Base-by-base conservation (phyloP, 2,113 vertebrate genomes). In the Charina bottae region DNA sequence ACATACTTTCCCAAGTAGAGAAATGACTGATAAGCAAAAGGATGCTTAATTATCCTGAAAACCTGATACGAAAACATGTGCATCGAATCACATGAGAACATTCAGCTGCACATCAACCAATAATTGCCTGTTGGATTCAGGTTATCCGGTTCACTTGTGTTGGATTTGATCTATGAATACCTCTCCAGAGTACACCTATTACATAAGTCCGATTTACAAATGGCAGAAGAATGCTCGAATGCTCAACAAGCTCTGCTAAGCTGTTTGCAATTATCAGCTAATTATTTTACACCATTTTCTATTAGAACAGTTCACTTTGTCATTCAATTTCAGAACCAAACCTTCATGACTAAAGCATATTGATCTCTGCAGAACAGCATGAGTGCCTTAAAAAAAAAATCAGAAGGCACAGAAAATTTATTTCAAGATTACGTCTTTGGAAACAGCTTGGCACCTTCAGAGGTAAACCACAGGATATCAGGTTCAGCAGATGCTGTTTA, bases 401-500 rank as follows among this genome's bases (percentile, higher is more conserved):
- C 42, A 83, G 49, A 89, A 91, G 33, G 85, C 17, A 10, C 11
- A 23, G 0, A 60, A 4, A 13, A 90, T 85, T 94, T 93, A 55
- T 88, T 93, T 93, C 64, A 87, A 87, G 83, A 53, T 9, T 58
- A 28, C 21, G 62, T 89, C 78, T 42, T 89, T 88, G 4, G 6
- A 91, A 89, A 89, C 13, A 83, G 26, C 78, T 42, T 4, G 0
- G 2, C 13, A 42, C 8, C 88, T 89, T 60, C 68, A 72, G 84
- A 86, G 11, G 4, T 89, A 23, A 78, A 91, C 49, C 2, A 21
- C 91, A n/a, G 23, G 4, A 17, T 42, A 9, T 59, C 58, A 78
- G 0, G 23, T 72, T 11, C 28, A 49, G 55, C 6, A 23, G 7
- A 21, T 12, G 13, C 28, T 6, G 9, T 46, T 87, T 83, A 91